These are phyloP conservation scores for Tetramorium parvispinum DNA, from an alignment of 1,140 invertebrate species.

Conservation along the genomic window DNA sequence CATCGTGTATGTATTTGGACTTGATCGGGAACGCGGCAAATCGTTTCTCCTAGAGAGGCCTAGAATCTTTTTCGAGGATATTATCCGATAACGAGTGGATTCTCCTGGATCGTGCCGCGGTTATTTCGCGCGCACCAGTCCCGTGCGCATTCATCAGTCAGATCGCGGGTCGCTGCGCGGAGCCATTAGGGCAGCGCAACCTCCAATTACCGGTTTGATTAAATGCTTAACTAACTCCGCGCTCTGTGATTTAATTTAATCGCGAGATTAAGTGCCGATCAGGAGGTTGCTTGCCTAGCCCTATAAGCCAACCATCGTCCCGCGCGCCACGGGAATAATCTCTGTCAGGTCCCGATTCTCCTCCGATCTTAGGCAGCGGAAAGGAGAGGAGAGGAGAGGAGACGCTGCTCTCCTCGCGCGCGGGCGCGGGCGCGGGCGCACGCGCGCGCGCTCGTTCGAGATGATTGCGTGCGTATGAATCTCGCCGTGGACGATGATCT, in stretches of 20 bases:
- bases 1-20: background rate
- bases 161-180: conserved; percentile 70
- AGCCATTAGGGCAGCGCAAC: conserved; percentile 82
- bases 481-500: conserved; percentile 78
- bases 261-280: conserved; percentile 82
- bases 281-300: conserved; percentile 68
- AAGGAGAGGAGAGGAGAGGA: conserved; percentile 2
- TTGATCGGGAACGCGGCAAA: background rate
- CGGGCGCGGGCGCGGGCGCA: conserved; percentile 1
- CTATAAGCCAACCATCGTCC: conserved; percentile 69
- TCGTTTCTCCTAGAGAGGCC: background rate
- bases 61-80: conserved; percentile 44
- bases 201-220: conserved; percentile 85
- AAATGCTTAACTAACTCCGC: conserved; percentile 85
- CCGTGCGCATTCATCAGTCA: conserved; percentile 80
- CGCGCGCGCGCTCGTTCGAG: conserved; percentile 64
- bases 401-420: conserved; percentile 28
- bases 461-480: conserved; percentile 81
- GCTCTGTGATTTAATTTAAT: conserved; percentile 85
- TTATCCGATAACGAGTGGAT: conserved; percentile 67
- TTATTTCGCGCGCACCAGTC: conserved; percentile 61
- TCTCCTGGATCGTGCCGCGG: conserved; percentile 61
- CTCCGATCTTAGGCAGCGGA: conserved; percentile 4
- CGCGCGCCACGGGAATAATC: conserved; percentile 75
- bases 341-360: conserved; percentile 76